Evolutionary conservation across 2,113 vertebrate genomes (phyloP), one percentile per base, ranked within the genome.

Genomic region (Agelaius phoeniceus): DNA sequence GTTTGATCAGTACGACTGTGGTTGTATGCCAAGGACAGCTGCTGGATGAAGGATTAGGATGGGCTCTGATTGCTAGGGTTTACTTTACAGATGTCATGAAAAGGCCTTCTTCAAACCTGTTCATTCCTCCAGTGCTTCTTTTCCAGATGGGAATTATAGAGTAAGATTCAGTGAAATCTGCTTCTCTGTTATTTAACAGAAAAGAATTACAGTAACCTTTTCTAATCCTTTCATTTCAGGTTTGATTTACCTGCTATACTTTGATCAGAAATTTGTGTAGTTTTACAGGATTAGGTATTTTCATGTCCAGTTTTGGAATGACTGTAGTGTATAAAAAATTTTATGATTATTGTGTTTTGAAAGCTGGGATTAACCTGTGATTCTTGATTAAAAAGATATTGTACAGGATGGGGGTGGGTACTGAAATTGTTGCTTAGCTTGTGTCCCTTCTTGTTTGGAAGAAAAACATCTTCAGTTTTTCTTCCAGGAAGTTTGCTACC

Each of bases 221-320:
- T 97, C 79, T 99, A 99, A 99, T 99, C 98, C 98, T 94, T 96
- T 96, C 98, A 98, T 97, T 98, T 98, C 95, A 97, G 98, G 97
- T 98, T 98, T 98, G 75, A 98, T 99, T 98, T 99, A 99, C 99
- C 98, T 99, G 98, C 98, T 98, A 91, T 96, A 75, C 87, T 97
- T 97, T 95, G 93, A 98, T 98, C 96, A 97, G 82, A 98, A 98
- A 98, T 98, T 98, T 97, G 97, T 96, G 90, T 97, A 94, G 97
- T 97, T 97, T 97, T 98, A 98, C 98, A 97, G 98, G 99, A 99
- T 99, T 99, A 98, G 97, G 96, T 97, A 95, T 98, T 97, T 97
- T 84, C 76, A 62, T 89, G 97, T 98, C 98, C 98, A 97, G 95
- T 97, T 98, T 97, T 98, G 98, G 93, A 98, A 98, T 98, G 98